Base-by-base conservation (phyloP, 2,888 invertebrate species). In the Apoda limacodes region DNA sequence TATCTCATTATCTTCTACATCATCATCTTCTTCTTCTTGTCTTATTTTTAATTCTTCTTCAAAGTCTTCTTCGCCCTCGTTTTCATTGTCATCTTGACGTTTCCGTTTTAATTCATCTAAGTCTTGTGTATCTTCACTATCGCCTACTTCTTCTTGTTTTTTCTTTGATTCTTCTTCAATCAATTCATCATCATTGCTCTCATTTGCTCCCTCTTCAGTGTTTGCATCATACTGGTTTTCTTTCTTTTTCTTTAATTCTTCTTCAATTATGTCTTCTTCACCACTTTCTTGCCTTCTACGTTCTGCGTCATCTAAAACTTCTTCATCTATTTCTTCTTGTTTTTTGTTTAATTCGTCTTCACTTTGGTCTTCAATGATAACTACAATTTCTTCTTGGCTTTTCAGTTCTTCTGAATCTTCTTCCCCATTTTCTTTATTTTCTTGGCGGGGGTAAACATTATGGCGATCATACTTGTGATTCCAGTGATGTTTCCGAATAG, bases 391-490 rank as follows among this genome's bases (percentile, higher is more conserved):
- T 12, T 25, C 32, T 1, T 34, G 34, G 12, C 31, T n/a, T 23
- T 36, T 40, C 10, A 28, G 9, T 22, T 37, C 40, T 24, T 30
- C 31, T 12, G 35, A 35, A 9, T 13, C 6, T 6, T 40, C 34
- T 6, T 30, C 27, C 23, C 29, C 37, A 4, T 41, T 49, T 22
- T 63, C 53, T 0, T 62, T 31, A 4, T 22, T 28, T n/a, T 24
- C 24, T 5, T 25, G 20, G 6, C 25, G 15, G n/a, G n/a, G n/a
- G n/a, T n/a, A n/a, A n/a, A n/a, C n/a, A n/a, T n/a, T n/a, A n/a
- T n/a, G n/a, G n/a, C n/a, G n/a, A n/a, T n/a, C 5, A 7, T 3
- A 13, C 22, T 25, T 32, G 26, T 9, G 20, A 9, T 14, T 28
- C 32, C 20, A 20, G 28, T 9, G 19, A 3, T 5, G 17, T 15